These are phyloP conservation scores for Zaprionus tsacasi DNA, from an alignment of 1,140 invertebrate genomes.

Conservation along the genomic window DNA sequence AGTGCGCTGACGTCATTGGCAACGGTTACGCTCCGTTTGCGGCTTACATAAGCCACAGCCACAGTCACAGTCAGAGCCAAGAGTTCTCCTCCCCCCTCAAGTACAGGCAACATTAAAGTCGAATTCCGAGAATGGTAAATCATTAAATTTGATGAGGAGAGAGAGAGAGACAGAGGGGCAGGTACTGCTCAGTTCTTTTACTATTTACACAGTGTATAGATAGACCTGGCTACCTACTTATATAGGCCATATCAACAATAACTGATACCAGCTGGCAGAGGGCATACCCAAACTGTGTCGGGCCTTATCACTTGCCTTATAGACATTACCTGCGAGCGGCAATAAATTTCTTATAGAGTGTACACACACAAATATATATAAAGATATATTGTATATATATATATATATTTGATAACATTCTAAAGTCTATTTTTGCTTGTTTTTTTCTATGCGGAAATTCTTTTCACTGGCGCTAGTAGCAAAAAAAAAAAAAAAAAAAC, in stretches of 20 bases:
- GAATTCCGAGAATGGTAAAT: conserved; percentile 31
- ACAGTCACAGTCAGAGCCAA: not conserved
- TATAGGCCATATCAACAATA: conserved; percentile 20
- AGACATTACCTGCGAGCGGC: conserved; percentile 18
- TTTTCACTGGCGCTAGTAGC: conserved; percentile 58
- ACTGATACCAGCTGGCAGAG: conserved; percentile 3
- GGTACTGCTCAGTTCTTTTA: conserved; percentile 2
- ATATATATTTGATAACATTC: conserved; percentile 33
- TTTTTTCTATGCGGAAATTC: conserved; percentile 46
- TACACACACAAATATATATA: not conserved
- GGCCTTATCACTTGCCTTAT: conserved; percentile 32
- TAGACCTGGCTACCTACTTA: not conserved
- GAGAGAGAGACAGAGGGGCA: not conserved
- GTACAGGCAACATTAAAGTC: conserved; percentile 27
- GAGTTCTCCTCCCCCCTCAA: conserved; percentile 8
- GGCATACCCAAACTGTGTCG: conserved; percentile 36
- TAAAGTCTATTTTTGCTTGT: conserved; percentile 27
- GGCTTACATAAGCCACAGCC: conserved; percentile 33
- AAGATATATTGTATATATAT: not conserved
- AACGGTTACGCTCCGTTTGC: conserved; percentile 70
- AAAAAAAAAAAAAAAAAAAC: conserved; percentile 11
- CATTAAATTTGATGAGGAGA: conserved; percentile 18
- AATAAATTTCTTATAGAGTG: conserved; percentile 17
- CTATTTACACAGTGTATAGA: not conserved
- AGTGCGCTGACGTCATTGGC: conserved; percentile 62